Conservation (phyloP, 2,113 vertebrate species). For the Ahaetulla prasina region DNA sequence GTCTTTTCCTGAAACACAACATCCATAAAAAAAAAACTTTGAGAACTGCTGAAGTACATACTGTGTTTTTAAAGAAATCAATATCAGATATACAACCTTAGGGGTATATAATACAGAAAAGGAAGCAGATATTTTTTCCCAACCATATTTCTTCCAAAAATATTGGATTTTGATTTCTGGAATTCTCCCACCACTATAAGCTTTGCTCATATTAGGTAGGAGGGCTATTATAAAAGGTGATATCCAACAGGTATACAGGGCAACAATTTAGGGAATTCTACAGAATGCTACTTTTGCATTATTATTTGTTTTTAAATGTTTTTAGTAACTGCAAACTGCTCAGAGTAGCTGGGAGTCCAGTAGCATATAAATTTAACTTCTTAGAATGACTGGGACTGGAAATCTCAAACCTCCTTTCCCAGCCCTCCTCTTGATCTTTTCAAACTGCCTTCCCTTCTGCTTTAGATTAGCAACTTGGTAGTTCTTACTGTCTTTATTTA, state of each 20-base stretch:
- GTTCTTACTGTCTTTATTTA: neutral
- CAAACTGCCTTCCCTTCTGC: neutral
- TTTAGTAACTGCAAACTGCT: neutral
- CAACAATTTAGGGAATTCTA: neutral
- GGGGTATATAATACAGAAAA: neutral
- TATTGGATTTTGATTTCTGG: neutral
- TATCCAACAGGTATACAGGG: neutral
- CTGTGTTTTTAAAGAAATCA: neutral
- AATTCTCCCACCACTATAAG: neutral
- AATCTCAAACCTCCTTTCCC: neutral
- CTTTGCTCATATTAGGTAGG: neutral
- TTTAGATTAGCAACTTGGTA: neutral
- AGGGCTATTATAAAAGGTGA: neutral
- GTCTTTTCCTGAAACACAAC: constrained; percentile 80
- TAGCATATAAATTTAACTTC: neutral
- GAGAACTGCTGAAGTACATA: neutral
- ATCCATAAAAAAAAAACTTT: constrained; percentile 21
- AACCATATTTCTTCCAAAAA: neutral
- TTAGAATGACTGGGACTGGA: neutral
- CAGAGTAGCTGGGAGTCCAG: neutral
- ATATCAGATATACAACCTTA: neutral
- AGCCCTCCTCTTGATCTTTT: neutral
- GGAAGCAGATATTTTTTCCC: neutral
- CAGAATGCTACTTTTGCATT: neutral
- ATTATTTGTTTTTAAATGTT: neutral